These are phyloP conservation scores for Gorsachius magnificus DNA, from an alignment of 2,797 vertebrate genomes.

Conservation along the genomic window DNA sequence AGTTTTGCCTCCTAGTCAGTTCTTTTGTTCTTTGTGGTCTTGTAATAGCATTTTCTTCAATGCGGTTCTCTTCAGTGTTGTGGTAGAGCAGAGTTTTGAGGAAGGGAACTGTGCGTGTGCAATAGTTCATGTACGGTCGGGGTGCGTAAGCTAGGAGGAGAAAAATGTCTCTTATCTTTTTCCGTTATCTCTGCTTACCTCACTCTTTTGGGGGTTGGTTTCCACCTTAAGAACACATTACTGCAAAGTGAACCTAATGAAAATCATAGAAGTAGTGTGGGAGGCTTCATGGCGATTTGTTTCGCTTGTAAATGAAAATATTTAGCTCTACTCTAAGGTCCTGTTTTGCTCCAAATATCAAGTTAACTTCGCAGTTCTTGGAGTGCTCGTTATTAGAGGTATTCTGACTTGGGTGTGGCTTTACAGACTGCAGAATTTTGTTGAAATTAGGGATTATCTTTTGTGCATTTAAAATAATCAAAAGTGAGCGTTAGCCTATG, in stretches of 20 bases:
- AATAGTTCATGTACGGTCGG: neutral
- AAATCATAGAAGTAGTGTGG: neutral
- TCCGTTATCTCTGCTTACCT: constrained; percentile 47
- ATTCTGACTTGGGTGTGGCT: neutral
- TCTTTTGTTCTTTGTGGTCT: constrained; percentile 45
- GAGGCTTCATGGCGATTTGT: neutral
- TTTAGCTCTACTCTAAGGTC: neutral
- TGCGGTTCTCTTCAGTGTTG: neutral
- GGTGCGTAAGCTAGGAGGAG: neutral
- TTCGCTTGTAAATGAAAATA: neutral
- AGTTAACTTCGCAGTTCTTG: neutral
- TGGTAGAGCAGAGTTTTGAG: neutral
- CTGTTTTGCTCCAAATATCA: neutral
- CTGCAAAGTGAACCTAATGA: neutral
- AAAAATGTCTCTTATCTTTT: constrained; percentile 42
- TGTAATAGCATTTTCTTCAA: neutral
- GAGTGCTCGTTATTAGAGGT: neutral
- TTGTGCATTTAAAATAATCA: neutral
- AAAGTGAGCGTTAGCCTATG: fast-evolving
- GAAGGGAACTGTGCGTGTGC: neutral
- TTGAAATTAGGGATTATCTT: neutral
- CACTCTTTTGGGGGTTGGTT: neutral
- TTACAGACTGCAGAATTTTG: neutral
- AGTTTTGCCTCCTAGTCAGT: constrained; percentile 26
- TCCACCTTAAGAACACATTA: neutral